Base-by-base conservation (phyloP, 64 coral and sea anemone species). In the Montipora capricornis region DNA sequence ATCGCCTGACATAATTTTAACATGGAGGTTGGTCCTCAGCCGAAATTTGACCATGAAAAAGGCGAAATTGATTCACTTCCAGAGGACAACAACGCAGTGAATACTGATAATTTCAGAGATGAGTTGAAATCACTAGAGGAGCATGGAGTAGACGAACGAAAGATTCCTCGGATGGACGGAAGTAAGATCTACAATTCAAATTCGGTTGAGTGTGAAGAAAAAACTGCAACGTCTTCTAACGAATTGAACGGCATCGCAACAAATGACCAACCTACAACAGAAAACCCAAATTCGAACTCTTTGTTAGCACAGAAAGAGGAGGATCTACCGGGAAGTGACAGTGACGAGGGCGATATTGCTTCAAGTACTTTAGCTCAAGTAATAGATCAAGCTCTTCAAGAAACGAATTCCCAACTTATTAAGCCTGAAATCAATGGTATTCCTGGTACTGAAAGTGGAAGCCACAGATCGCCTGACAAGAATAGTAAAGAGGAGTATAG, bases 401-500 rank as follows among this genome's bases (percentile, higher is more conserved):
- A 82, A 82, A 37, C 62, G 20, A 49, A 71, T 9, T 68, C 44
- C 47, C 62, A 86, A 67, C 44, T 71, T 26, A 26, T 26, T 26
- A 26, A n/a, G 17, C 46, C 82, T 86, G 16, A 86, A 71, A 86
- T 20, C 49, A 70, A 86, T 49, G 20, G 2, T 10, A 86, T 62
- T 51, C 37, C 66, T 24, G 9, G 11, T 20, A 44, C 17, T 86
- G 82, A 86, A 75, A 24, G 80, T 47, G 95, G 91, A 8, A 97
- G 93, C 47, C 93, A 95, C 58, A 94, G 88, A 48, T 97, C 91
- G 15, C 81, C 92, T 7, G 93, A 97, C 70, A 74, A 81, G 46
- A 81, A 97, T 52, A 94, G 93, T 19, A 26, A 26, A 26, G 24
- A 26, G 24, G 24, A 26, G 24, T 26, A 26, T 26, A 26, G 24